These are phyloP conservation scores for Drosophila cardini DNA, from an alignment of 1,140 invertebrate genomes.

Conservation along the genomic window DNA sequence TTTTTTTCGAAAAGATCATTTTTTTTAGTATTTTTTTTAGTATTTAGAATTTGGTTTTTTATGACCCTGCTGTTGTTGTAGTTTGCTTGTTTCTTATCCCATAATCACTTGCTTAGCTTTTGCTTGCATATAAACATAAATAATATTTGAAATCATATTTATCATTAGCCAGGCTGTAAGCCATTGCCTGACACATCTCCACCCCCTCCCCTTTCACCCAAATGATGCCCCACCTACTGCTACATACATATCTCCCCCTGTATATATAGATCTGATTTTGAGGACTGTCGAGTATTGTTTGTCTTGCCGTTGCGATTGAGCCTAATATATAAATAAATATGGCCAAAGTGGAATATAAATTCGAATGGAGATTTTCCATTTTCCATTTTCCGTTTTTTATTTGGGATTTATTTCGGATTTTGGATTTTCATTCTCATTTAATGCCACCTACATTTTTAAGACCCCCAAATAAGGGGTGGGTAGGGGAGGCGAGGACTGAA, in stretches of 20 bases:
- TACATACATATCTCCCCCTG: not conserved
- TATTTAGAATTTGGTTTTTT: slow-evolving; percentile 60
- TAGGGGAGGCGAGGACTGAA: slow-evolving; percentile 20
- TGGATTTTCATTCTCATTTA: slow-evolving; percentile 23
- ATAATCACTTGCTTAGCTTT: slow-evolving; percentile 70
- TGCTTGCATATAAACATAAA: slow-evolving; percentile 53
- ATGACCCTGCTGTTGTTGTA: slow-evolving; percentile 42
- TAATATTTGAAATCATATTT: slow-evolving; percentile 64
- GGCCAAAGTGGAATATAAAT: slow-evolving; percentile 29
- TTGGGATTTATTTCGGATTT: slow-evolving; percentile 15
- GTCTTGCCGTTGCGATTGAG: slow-evolving; percentile 53
- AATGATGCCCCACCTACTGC: not conserved
- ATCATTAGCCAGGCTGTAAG: slow-evolving; percentile 72
- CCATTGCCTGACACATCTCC: slow-evolving; percentile 57
- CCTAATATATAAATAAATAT: slow-evolving; percentile 66
- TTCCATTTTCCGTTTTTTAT: slow-evolving; percentile 23
- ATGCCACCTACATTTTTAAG: slow-evolving; percentile 16
- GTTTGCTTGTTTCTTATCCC: slow-evolving; percentile 48
- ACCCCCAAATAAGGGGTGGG: slow-evolving; percentile 1
- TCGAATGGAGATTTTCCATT: slow-evolving; percentile 21
- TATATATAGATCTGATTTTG: slow-evolving; percentile 10
- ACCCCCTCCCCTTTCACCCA: too few relatives aligned
- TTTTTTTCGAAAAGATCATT: slow-evolving; percentile 17
- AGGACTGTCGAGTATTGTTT: slow-evolving; percentile 24
- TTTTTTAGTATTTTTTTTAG: slow-evolving; percentile 34